These are phyloP conservation scores for Struthidea cinerea DNA, from an alignment of 2,113 vertebrate genomes.

Conservation along the genomic window DNA sequence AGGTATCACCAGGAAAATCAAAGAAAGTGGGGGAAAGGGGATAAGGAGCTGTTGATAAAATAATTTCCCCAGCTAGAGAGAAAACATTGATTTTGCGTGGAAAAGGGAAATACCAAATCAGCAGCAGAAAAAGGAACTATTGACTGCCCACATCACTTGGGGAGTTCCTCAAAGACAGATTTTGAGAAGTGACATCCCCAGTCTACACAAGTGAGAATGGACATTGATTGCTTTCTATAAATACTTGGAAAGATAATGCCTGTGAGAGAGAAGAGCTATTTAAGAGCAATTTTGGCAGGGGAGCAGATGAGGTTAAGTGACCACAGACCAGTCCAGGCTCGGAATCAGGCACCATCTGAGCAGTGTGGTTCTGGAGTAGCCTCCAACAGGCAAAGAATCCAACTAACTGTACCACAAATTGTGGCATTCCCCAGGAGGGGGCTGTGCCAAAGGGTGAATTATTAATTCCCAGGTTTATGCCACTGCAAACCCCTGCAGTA, in stretches of 20 bases:
- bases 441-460: neutral
- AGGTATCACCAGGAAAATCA: neutral
- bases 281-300: neutral
- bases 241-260: neutral
- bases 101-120: neutral
- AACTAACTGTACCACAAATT: neutral
- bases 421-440: neutral
- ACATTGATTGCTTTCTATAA: neutral
- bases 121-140: neutral
- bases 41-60: neutral
- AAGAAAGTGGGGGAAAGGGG: neutral
- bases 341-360: neutral
- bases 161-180: neutral
- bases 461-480: neutral
- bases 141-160: neutral
- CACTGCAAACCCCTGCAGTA: neutral
- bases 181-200: neutral
- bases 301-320: neutral
- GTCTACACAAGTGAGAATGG: neutral
- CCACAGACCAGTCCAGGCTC: neutral
- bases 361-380: neutral
- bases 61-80: neutral
- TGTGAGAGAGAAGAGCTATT: neutral
- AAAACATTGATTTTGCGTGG: neutral
- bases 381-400: neutral